Conservation (phyloP, 2,888 invertebrate species). For the Psylliodes chrysocephalus region DNA sequence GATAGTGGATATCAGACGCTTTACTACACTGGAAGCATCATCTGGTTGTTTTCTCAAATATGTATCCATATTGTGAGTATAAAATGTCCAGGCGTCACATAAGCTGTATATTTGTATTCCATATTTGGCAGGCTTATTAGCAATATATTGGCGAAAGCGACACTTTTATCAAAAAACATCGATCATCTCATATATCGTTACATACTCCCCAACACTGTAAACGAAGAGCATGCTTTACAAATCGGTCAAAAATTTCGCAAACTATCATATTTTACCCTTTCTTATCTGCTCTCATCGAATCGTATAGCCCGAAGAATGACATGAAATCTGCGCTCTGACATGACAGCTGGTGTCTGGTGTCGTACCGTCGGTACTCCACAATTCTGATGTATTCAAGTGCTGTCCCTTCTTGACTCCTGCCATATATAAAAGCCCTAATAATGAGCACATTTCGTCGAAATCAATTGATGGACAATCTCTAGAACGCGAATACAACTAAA, state of each 20-base stretch:
- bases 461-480: slow-evolving; percentile 37
- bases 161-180: slow-evolving; percentile 50
- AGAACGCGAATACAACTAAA: slow-evolving; percentile 37
- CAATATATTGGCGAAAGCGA: too few relatives aligned
- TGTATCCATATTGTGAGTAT: slow-evolving; percentile 50
- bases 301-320: too few relatives aligned
- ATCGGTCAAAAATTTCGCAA: slow-evolving; percentile 48
- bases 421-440: slow-evolving; percentile 42
- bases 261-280: slow-evolving; percentile 42
- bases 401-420: too few relatives aligned
- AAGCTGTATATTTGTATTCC: too few relatives aligned
- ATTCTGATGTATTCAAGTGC: too few relatives aligned
- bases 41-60: slow-evolving; percentile 50
- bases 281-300: too few relatives aligned
- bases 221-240: slow-evolving; percentile 50
- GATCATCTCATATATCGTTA: slow-evolving; percentile 51
- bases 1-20: slow-evolving; percentile 30
- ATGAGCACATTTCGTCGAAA: slow-evolving; percentile 43
- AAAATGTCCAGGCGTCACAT: slow-evolving; percentile 48
- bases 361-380: too few relatives aligned
- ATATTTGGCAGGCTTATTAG: slow-evolving; percentile 52
- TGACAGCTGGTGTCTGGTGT: too few relatives aligned
- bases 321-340: too few relatives aligned
- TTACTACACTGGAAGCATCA: slow-evolving; percentile 43
- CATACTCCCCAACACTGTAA: slow-evolving; percentile 44